A percentile compares a stretch with the other conserved stretches of the same genome.
Evolutionary conservation across 2,888 invertebrate species (phyloP).

Genomic region (Papilio elwesi): DNA sequence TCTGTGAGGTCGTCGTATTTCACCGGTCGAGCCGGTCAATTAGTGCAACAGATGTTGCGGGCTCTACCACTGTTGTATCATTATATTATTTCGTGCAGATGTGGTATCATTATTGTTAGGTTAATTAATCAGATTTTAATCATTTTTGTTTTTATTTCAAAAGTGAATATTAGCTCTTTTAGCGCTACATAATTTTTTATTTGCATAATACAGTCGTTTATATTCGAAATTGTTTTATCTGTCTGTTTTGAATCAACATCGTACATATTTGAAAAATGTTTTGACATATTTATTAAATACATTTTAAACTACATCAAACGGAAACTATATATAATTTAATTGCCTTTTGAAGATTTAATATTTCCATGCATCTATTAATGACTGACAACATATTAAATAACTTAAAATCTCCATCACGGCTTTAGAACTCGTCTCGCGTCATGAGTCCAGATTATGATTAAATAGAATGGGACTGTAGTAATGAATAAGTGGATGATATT

Average conservation of each 20-base stretch:
- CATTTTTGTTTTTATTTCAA: conserved; percentile 5
- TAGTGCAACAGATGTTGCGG: too few species aligned
- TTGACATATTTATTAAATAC: conserved; percentile 18
- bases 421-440: conserved; percentile 47
- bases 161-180: not conserved
- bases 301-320: conserved; percentile 1
- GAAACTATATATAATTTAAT: conserved; percentile 6
- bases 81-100: not conserved
- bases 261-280: conserved; percentile 16
- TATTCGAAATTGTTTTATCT: conserved; percentile 21
- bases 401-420: conserved; percentile 55
- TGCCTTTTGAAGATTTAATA: not conserved
- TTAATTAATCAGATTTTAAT: not conserved
- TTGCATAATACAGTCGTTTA: conserved; percentile 21
- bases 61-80: too few species aligned
- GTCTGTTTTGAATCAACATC: conserved; percentile 1
- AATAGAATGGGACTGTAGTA: conserved; percentile 77
- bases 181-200: conserved; percentile 17
- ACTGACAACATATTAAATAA: conserved; percentile 54
- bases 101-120: not conserved
- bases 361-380: conserved; percentile 1
- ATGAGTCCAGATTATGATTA: conserved; percentile 77
- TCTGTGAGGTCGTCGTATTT: too few species aligned
- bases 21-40: too few species aligned
- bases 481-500: conserved; percentile 83